phyloP scores from a whole-genome alignment of 1,140 invertebrate genomes.

The Kradibia gibbosae region DNA sequence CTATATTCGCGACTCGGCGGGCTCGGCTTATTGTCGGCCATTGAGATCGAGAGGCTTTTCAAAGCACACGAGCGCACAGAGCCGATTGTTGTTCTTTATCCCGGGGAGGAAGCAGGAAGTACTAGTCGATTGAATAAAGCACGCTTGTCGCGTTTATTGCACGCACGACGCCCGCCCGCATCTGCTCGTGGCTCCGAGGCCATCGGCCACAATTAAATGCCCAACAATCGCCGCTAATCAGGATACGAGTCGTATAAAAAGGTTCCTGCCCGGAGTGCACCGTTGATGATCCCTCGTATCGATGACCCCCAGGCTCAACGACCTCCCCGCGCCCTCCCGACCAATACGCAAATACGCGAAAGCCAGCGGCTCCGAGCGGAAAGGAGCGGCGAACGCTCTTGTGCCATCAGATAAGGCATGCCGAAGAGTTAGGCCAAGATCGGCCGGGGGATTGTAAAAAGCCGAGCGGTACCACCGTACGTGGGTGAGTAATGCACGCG shows the following conservation, averaged over 20 bases:
- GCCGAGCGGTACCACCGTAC: background rate
- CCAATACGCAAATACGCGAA: too few relatives aligned
- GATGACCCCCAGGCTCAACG: slow-evolving; percentile 17
- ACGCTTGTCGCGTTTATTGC: slow-evolving; percentile 5
- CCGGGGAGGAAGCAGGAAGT: slow-evolving; percentile 45
- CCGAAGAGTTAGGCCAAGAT: background rate
- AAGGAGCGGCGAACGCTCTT: background rate
- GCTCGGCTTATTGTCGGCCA: background rate
- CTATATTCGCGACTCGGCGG: background rate
- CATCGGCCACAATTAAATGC: slow-evolving; percentile 35
- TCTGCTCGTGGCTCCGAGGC: slow-evolving; percentile 17
- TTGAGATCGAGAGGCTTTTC: too few relatives aligned
- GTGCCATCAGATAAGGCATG: background rate
- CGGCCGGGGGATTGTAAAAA: slow-evolving; percentile 15
- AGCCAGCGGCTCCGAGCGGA: too few relatives aligned
- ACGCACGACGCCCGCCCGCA: slow-evolving; percentile 22
- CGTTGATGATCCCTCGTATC: slow-evolving; percentile 46
- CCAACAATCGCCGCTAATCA: slow-evolving; percentile 40
- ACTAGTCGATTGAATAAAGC: slow-evolving; percentile 34
- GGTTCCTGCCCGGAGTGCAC: background rate
- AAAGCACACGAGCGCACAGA: background rate
- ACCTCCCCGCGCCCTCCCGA: background rate
- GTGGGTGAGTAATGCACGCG: slow-evolving; percentile 23
- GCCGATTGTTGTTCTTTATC: background rate
- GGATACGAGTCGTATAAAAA: slow-evolving; percentile 25